These are phyloP conservation scores for Actinostola sp. DNA, from an alignment of 92 coral and sea anemone species.

Conservation along the genomic window DNA sequence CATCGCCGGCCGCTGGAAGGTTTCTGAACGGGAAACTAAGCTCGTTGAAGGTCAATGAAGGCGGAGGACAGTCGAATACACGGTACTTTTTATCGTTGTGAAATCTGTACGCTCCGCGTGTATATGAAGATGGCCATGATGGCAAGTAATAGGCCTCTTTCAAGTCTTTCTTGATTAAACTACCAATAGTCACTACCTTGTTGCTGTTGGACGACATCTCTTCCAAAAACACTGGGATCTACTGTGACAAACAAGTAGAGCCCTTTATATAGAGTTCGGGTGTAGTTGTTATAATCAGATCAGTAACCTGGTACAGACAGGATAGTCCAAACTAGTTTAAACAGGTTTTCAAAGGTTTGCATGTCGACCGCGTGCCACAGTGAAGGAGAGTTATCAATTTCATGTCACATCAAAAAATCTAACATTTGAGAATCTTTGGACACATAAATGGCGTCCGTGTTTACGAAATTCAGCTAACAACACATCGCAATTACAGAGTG, in stretches of 20 bases:
- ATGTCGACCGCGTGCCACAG: background rate
- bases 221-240: background rate
- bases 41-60: conserved; percentile 24
- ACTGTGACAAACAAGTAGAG: background rate
- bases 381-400: conserved; percentile 9
- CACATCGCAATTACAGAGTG: too few relatives aligned
- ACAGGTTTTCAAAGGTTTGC: conserved; percentile 7
- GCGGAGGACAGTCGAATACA: conserved; percentile 55
- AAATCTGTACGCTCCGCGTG: conserved; percentile 46
- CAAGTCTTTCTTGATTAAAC: conserved; percentile 48
- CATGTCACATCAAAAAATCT: too few relatives aligned
- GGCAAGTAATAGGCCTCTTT: conserved; percentile 47
- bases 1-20: conserved; percentile 62
- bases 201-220: background rate
- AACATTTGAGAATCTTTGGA: too few relatives aligned
- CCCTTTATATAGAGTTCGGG: background rate
- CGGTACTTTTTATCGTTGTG: conserved; percentile 52
- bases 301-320: conserved; percentile 13
- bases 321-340: conserved; percentile 14
- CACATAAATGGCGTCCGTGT: too few relatives aligned
- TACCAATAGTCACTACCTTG: conserved; percentile 37
- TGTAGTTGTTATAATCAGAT: background rate
- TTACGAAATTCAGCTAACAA: too few relatives aligned
- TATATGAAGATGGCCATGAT: conserved; percentile 36
- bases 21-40: conserved; percentile 42